A percentile compares a stretch with the other conserved stretches of the same genome.
phyloP scores from a whole-genome alignment of 2,113 vertebrate species.

The Steatornis caripensis region DNA sequence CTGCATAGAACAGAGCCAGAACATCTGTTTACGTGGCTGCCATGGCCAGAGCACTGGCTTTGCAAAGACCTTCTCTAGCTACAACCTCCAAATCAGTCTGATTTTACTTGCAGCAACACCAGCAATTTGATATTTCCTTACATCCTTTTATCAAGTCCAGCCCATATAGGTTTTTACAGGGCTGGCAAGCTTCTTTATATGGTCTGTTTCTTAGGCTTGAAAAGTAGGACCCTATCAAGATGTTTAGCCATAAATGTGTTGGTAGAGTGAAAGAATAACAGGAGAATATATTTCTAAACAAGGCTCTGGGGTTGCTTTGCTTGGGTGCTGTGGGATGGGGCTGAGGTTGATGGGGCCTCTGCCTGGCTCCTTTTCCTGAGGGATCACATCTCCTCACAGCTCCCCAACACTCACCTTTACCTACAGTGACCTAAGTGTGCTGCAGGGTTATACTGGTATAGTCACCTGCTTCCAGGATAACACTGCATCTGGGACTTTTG shows the following conservation, averaged over 20 bases:
- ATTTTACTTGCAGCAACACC: background rate
- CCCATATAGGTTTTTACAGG: background rate
- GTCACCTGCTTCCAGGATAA: background rate
- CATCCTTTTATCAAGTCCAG: background rate
- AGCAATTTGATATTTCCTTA: background rate
- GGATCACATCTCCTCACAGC: background rate
- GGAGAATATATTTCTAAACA: background rate
- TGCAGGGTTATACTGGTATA: background rate
- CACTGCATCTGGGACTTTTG: background rate
- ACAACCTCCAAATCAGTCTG: background rate
- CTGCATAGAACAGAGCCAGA: background rate
- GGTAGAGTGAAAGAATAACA: background rate
- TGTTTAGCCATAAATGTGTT: background rate
- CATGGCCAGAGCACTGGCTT: background rate
- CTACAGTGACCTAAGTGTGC: background rate
- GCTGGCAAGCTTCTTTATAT: background rate
- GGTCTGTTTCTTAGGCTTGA: background rate
- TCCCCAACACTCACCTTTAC: background rate
- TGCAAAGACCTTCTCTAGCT: background rate
- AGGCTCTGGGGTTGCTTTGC: background rate
- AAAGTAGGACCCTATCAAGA: background rate
- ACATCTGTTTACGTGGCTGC: background rate
- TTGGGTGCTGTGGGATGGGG: fast-evolving
- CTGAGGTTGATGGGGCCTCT: fast-evolving
- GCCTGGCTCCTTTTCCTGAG: background rate